A percentile compares a stretch with the other conserved stretches of the same genome.
phyloP scores from a whole-genome alignment of 1,140 invertebrate genomes.

The Galleria mellonella region DNA sequence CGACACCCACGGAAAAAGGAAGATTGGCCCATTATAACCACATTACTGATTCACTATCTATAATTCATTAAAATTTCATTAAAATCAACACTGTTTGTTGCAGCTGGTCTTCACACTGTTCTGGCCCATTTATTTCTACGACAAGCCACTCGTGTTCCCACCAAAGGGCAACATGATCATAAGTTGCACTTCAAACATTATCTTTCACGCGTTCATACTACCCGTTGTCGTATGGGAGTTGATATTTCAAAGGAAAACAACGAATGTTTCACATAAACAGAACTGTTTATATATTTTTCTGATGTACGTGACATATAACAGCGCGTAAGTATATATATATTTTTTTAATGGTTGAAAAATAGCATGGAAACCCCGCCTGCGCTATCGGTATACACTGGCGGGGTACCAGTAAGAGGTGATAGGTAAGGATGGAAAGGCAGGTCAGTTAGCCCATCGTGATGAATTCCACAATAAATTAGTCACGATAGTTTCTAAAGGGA shows the following conservation, averaged over 20 bases:
- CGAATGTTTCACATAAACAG: slow-evolving; percentile 16
- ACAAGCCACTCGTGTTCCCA: slow-evolving; percentile 12
- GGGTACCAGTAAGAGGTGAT: too few species aligned
- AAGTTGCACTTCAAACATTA: slow-evolving; percentile 5
- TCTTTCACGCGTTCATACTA: slow-evolving; percentile 12
- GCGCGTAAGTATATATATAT: slow-evolving; percentile 29
- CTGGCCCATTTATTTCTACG: slow-evolving; percentile 13
- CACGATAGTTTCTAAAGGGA: too few species aligned
- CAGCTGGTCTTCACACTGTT: slow-evolving; percentile 15
- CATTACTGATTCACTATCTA: too few species aligned
- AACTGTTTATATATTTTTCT: slow-evolving; percentile 9
- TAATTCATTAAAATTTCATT: too few species aligned
- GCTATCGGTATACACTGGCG: too few species aligned
- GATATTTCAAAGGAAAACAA: slow-evolving; percentile 18
- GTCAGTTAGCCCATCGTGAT: too few species aligned
- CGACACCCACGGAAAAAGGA: too few species aligned
- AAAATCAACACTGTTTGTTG: too few species aligned
- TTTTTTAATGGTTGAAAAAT: slow-evolving; percentile 3
- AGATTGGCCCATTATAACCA: too few species aligned
- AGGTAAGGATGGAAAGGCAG: too few species aligned
- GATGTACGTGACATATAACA: slow-evolving; percentile 18
- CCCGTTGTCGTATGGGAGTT: slow-evolving; percentile 15
- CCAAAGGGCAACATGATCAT: slow-evolving; percentile 8
- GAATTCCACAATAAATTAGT: too few species aligned
- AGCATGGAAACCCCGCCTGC: too few species aligned